Percentiles rank a stretch among this genome's conserved stretches.
phyloP scores from a whole-genome alignment of 1,140 invertebrate genomes.

The Gryllus bimaculatus region DNA sequence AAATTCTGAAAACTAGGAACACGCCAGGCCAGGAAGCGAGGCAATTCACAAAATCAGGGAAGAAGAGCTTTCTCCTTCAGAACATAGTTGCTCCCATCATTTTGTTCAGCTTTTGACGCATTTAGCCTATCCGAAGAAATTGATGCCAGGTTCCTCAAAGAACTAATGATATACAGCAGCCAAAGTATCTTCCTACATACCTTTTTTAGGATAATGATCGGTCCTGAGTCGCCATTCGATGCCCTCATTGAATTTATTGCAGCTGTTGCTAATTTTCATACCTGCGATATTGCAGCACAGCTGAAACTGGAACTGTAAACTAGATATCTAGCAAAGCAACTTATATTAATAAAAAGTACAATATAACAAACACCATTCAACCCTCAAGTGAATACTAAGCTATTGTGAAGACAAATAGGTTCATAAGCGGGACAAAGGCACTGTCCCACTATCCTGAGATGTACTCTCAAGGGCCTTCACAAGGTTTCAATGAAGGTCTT shows the following conservation, averaged over 20 bases:
- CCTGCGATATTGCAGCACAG: slow-evolving; percentile 73
- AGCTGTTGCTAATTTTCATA: slow-evolving; percentile 68
- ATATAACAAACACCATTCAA: not conserved
- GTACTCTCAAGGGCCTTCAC: not conserved
- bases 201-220: not conserved
- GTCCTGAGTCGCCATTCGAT: slow-evolving; percentile 8
- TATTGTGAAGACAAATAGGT: not conserved
- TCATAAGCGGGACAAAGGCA: not conserved
- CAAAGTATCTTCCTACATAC: too few species aligned
- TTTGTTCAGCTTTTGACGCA: slow-evolving; percentile 46
- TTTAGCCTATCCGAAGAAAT: slow-evolving; percentile 38
- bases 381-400: not conserved
- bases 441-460: not conserved
- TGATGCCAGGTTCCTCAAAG: too few species aligned
- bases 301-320: slow-evolving; percentile 63
- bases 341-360: not conserved
- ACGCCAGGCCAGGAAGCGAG: slow-evolving; percentile 72
- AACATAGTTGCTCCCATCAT: slow-evolving; percentile 70
- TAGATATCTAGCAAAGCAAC: slow-evolving; percentile 38
- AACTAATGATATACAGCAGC: too few species aligned
- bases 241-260: slow-evolving; percentile 30
- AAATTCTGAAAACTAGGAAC: slow-evolving; percentile 56
- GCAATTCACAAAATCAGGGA: slow-evolving; percentile 63
- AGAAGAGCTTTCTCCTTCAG: slow-evolving; percentile 69
- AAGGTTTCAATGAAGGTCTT: not conserved